Percentiles rank a stretch among this genome's conserved stretches.
phyloP scores from a whole-genome alignment of 2,888 invertebrate genomes.

The Rotaria sp. region DNA sequence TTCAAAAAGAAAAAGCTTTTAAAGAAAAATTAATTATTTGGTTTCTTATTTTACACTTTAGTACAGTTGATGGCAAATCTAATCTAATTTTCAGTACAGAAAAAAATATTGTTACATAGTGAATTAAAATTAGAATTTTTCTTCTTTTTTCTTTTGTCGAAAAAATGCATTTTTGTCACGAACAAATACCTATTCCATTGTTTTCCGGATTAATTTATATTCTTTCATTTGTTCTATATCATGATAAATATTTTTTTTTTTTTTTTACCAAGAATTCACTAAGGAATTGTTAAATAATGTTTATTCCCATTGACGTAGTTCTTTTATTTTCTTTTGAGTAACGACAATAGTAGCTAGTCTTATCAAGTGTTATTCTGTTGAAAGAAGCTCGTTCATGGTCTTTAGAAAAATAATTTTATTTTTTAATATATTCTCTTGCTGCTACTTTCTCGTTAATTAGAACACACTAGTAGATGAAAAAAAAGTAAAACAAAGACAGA shows the following conservation, averaged over 20 bases:
- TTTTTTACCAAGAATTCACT: neutral
- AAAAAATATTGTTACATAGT: too few relatives aligned
- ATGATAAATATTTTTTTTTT: neutral
- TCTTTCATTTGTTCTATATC: neutral
- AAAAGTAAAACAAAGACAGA: neutral
- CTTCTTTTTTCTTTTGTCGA: neutral
- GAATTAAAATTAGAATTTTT: neutral
- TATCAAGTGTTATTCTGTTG: neutral
- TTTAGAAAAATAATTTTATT: neutral
- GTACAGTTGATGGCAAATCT: neutral
- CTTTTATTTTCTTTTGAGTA: neutral
- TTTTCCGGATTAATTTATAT: neutral
- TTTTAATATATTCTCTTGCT: neutral
- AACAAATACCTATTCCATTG: neutral
- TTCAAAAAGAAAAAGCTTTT: too few relatives aligned
- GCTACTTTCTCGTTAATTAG: neutral
- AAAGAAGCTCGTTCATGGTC: neutral
- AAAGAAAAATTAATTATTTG: neutral
- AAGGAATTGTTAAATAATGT: neutral
- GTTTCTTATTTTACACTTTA: neutral
- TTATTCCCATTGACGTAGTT: conserved; percentile 2
- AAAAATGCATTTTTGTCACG: neutral
- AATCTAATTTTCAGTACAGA: neutral
- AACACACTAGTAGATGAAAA: neutral
- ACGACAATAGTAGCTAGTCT: neutral